These are phyloP conservation scores for Caenorhabditis sinica DNA, from an alignment of 2,888 invertebrate genomes.

Conservation along the genomic window DNA sequence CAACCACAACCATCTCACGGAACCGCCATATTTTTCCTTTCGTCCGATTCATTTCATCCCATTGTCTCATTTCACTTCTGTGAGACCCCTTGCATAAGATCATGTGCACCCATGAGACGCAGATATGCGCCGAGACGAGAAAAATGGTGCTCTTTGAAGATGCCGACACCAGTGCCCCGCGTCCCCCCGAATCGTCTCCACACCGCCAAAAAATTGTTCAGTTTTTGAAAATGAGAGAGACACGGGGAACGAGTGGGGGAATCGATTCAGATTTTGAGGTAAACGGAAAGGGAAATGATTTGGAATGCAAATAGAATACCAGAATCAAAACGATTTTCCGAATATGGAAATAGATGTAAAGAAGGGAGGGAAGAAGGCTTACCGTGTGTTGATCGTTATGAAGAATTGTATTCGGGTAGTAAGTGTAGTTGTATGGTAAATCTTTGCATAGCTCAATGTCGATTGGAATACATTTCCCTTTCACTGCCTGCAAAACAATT, in stretches of 20 bases:
- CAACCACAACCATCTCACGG: constrained; percentile 9
- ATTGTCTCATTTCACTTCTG: constrained; percentile 52
- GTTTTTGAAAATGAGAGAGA: constrained; percentile 1
- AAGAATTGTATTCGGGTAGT: constrained; percentile 70
- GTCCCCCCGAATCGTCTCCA: not conserved
- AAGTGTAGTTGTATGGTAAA: constrained; percentile 76
- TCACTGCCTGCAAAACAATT: constrained; percentile 75
- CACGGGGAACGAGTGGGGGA: not conserved
- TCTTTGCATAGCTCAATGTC: constrained; percentile 80
- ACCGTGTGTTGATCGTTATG: constrained; percentile 78
- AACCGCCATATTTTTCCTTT: constrained; percentile 53
- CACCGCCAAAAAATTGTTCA: constrained; percentile 32
- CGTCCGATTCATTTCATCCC: constrained; percentile 51
- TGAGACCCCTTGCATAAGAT: constrained; percentile 26
- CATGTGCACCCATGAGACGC: constrained; percentile 44
- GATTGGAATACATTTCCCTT: constrained; percentile 80
- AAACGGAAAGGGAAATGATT: not conserved
- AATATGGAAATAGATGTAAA: constrained; percentile 39
- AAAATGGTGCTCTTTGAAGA: constrained; percentile 67
- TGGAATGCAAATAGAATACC: constrained; percentile 35
- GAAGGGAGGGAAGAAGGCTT: constrained; percentile 25
- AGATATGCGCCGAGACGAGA: constrained; percentile 57
- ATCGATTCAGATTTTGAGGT: constrained; percentile 11
- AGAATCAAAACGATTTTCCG: not conserved
- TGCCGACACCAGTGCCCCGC: constrained; percentile 46